phyloP scores from a whole-genome alignment of 1,140 invertebrate genomes.

The Cotesia chilonis region DNA sequence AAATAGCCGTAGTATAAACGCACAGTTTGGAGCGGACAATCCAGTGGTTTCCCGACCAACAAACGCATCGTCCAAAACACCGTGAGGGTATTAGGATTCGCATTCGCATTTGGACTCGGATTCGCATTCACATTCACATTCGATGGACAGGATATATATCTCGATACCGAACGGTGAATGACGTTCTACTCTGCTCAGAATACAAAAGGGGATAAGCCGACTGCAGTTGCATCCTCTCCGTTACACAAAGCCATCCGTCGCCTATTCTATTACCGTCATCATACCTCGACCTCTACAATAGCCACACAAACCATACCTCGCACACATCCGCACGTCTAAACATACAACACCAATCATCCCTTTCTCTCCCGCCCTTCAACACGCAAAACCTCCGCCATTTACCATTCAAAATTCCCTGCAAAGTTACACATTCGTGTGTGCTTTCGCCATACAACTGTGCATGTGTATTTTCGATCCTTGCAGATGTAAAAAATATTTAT shows the following conservation, averaged over 20 bases:
- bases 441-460: too few species aligned
- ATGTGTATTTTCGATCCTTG: too few species aligned
- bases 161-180: conserved; percentile 27
- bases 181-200: conserved; percentile 6
- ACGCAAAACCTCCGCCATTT: too few species aligned
- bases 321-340: background rate
- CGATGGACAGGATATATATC: conserved; percentile 27
- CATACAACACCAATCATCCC: background rate
- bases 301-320: conserved; percentile 11
- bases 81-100: conserved; percentile 27
- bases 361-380: too few species aligned
- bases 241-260: conserved; percentile 29
- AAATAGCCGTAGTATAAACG: too few species aligned
- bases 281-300: conserved; percentile 26
- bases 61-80: conserved; percentile 9
- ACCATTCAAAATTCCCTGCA: too few species aligned
- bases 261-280: conserved; percentile 32
- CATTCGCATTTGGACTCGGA: background rate
- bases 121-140: conserved; percentile 21
- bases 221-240: conserved; percentile 33
- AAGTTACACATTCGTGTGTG: too few species aligned
- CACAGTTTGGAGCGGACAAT: background rate
- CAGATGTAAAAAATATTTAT: too few species aligned
- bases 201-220: conserved; percentile 31
- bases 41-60: conserved; percentile 12